Percentiles rank a stretch among this genome's conserved stretches.
Evolutionary conservation across 2,888 invertebrate species (phyloP).

Genomic region (Agriopis aurantiaria): DNA sequence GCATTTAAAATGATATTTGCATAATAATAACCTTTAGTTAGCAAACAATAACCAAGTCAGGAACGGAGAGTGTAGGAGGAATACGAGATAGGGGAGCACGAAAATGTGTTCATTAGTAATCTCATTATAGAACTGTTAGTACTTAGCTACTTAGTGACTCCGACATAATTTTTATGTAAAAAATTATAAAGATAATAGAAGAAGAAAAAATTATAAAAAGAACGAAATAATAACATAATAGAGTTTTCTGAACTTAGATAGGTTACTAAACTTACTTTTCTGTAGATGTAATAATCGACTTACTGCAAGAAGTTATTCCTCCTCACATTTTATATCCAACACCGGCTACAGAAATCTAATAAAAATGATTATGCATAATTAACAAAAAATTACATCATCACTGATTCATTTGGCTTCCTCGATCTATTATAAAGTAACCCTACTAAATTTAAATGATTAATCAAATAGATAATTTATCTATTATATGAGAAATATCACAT

Average conservation of each 20-base stretch:
- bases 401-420: neutral
- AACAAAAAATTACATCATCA: constrained; percentile 3
- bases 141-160: neutral
- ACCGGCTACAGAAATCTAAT: neutral
- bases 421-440: neutral
- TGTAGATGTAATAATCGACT: too few relatives aligned
- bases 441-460: neutral
- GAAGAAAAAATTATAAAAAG: too few relatives aligned
- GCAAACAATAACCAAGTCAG: constrained; percentile 55
- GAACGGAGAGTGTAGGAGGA: constrained; percentile 43
- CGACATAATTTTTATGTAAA: neutral
- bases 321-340: too few relatives aligned
- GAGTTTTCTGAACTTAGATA: neutral
- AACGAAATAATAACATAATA: neutral
- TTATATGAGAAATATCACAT: too few relatives aligned
- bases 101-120: constrained; percentile 46
- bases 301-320: too few relatives aligned
- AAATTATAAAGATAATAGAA: neutral
- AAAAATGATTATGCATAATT: neutral
- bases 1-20: constrained; percentile 42
- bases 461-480: neutral
- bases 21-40: constrained; percentile 48
- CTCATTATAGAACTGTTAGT: constrained; percentile 9
- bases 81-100: constrained; percentile 46
- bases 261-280: too few relatives aligned